These are phyloP conservation scores for Diarsia brunnea DNA, from an alignment of 2,888 invertebrate genomes.

Conservation along the genomic window DNA sequence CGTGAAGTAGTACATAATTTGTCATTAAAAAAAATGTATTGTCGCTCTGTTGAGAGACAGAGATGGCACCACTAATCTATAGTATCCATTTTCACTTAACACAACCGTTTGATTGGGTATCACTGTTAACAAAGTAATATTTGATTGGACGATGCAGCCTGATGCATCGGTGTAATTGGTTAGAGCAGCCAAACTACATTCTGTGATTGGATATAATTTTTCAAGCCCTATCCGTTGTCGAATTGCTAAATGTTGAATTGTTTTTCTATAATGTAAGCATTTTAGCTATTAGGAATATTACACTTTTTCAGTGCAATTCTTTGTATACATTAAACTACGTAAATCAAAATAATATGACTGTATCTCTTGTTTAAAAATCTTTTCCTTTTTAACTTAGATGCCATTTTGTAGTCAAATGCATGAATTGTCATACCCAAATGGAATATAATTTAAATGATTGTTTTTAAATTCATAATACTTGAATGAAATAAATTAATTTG, in stretches of 20 bases:
- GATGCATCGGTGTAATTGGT: background rate
- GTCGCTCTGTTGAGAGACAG: too few species aligned
- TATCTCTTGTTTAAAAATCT: background rate
- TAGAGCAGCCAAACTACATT: background rate
- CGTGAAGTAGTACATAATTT: too few species aligned
- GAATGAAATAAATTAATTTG: constrained; percentile 45
- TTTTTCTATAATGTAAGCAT: constrained; percentile 5
- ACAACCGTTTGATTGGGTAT: background rate
- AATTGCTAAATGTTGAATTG: background rate
- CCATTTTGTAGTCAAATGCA: constrained; percentile 46
- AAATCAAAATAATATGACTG: constrained; percentile 3
- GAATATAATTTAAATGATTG: constrained; percentile 3
- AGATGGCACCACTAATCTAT: too few species aligned
- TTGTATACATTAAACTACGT: background rate
- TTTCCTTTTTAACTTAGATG: constrained; percentile 12
- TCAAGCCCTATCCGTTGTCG: background rate
- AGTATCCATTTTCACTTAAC: background rate
- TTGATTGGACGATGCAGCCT: background rate
- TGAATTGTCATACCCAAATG: constrained; percentile 20
- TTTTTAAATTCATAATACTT: constrained; percentile 33
- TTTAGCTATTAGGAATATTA: constrained; percentile 1
- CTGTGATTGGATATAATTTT: constrained; percentile 6
- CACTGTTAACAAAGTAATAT: background rate
- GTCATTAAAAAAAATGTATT: too few species aligned
- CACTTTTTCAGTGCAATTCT: background rate